A percentile compares a stretch with the other conserved stretches of the same genome.
Conservation (phyloP, 1,140 invertebrate species). For the Drosophila orosa region DNA sequence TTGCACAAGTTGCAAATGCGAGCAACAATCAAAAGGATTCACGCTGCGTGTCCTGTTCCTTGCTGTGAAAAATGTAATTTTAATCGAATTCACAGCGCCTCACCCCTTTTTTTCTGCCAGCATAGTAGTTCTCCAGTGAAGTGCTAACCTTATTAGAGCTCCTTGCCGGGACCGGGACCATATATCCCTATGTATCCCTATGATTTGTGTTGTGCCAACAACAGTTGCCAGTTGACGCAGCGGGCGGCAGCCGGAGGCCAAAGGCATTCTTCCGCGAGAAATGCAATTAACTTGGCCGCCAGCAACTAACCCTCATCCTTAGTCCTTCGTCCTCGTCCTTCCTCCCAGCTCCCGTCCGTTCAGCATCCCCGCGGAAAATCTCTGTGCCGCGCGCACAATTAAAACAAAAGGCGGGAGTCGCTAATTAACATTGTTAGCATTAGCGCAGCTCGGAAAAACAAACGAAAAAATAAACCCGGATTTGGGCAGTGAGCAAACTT, state of each 20-base stretch:
- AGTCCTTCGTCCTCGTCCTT: not conserved
- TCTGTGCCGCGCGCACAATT: slow-evolving; percentile 38
- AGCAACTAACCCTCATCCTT: slow-evolving; percentile 29
- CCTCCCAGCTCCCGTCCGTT: not conserved
- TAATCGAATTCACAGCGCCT: slow-evolving; percentile 76
- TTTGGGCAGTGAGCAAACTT: slow-evolving; percentile 33
- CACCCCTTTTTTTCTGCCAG: slow-evolving; percentile 17
- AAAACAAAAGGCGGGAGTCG: slow-evolving; percentile 52
- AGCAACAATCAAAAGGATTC: slow-evolving; percentile 76
- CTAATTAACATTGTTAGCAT: slow-evolving; percentile 69
- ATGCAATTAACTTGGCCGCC: slow-evolving; percentile 70
- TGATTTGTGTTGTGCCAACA: slow-evolving; percentile 81
- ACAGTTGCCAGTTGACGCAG: slow-evolving; percentile 61
- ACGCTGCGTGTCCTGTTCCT: slow-evolving; percentile 63
- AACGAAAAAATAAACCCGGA: slow-evolving; percentile 12
- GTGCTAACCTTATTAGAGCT: slow-evolving; percentile 70
- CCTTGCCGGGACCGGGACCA: not conserved
- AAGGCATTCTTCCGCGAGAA: slow-evolving; percentile 69
- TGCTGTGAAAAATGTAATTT: slow-evolving; percentile 75
- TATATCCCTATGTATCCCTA: slow-evolving; percentile 21
- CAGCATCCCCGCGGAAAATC: slow-evolving; percentile 33
- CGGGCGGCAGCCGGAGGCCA: slow-evolving; percentile 35
- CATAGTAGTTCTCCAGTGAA: slow-evolving; percentile 72
- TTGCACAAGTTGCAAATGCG: slow-evolving; percentile 77
- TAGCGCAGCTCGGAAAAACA: slow-evolving; percentile 24